Percentiles rank a stretch among this genome's conserved stretches.
Evolutionary conservation across 1,140 invertebrate species (phyloP).

Genomic region (Brachionus rotundiformis): DNA sequence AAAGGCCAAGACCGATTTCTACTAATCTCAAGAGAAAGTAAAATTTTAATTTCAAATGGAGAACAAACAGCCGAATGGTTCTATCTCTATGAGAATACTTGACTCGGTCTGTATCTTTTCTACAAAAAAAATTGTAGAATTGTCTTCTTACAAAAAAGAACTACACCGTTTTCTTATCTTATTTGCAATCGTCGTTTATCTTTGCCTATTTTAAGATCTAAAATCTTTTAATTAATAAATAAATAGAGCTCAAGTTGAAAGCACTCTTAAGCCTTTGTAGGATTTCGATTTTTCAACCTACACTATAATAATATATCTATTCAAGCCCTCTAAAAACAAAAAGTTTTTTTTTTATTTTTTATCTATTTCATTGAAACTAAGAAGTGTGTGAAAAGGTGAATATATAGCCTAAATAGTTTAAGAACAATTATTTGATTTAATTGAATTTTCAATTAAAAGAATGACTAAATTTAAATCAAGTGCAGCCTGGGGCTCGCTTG

Average conservation of each 20-base stretch:
- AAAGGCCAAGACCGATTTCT: neutral
- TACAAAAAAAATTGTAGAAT: neutral
- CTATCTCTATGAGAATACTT: constrained; percentile 9
- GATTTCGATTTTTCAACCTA: constrained; percentile 14
- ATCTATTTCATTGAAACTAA: neutral
- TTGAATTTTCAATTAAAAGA: constrained; percentile 13
- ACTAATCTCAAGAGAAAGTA: constrained; percentile 36
- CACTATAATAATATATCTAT: neutral
- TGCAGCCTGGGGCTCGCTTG: neutral
- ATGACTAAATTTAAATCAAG: constrained; percentile 9
- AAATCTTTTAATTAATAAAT: constrained; percentile 46
- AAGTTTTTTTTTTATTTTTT: neutral
- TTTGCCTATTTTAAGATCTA: constrained; percentile 34
- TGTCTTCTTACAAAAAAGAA: neutral
- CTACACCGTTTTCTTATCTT: constrained; percentile 4
- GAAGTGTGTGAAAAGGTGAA: constrained; percentile 6
- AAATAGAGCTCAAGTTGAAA: constrained; percentile 28
- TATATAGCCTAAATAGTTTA: neutral
- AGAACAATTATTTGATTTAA: neutral
- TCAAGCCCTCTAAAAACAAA: neutral
- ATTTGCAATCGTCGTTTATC: constrained; percentile 27
- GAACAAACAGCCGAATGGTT: constrained; percentile 12
- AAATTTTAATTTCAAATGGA: constrained; percentile 28
- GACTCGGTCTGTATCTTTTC: neutral
- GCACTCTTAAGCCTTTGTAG: neutral